Evolutionary conservation across 2,888 invertebrate genomes (phyloP).

Genomic region (Orthosia gothica): DNA sequence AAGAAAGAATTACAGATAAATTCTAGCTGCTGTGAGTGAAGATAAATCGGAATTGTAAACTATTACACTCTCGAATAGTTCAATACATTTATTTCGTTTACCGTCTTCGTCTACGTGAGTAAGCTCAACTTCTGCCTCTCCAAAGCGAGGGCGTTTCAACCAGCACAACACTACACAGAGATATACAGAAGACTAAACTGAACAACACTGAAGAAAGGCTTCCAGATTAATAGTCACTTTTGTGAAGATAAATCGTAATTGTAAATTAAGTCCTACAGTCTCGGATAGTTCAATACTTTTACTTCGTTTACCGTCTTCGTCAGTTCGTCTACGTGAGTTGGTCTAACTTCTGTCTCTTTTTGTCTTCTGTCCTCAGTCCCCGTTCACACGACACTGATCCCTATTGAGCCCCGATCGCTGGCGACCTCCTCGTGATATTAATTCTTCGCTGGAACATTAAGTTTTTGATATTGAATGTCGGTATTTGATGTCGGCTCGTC

Average conservation of each 20-base stretch:
- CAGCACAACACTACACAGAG: constrained; percentile 17
- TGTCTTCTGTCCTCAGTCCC: constrained; percentile 10
- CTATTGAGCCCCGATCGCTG: constrained; percentile 63
- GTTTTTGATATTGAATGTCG: constrained; percentile 63
- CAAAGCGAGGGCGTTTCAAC: constrained; percentile 1
- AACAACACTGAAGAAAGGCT: not conserved
- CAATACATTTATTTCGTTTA: constrained; percentile 39
- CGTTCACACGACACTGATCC: constrained; percentile 59
- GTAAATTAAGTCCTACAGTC: constrained; percentile 12
- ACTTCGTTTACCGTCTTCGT: constrained; percentile 22
- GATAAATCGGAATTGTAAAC: constrained; percentile 26
- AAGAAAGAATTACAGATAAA: constrained; percentile 25
- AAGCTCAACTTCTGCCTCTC: constrained; percentile 32
- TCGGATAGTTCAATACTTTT: constrained; percentile 41
- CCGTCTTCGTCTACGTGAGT: not conserved
- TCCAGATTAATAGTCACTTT: constrained; percentile 32
- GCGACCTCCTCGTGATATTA: constrained; percentile 62
- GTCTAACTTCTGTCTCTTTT: constrained; percentile 35
- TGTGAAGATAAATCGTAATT: constrained; percentile 27
- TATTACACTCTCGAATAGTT: constrained; percentile 23
- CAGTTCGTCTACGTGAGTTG: not conserved
- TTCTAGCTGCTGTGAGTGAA: constrained; percentile 25
- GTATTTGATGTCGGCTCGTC: constrained; percentile 56
- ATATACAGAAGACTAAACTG: constrained; percentile 19
- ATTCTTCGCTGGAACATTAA: constrained; percentile 66